Percentiles rank a stretch among this genome's conserved stretches.
These are phyloP conservation scores for Patagioenas fasciata DNA, from an alignment of 2,113 vertebrate species.

Conservation along the genomic window DNA sequence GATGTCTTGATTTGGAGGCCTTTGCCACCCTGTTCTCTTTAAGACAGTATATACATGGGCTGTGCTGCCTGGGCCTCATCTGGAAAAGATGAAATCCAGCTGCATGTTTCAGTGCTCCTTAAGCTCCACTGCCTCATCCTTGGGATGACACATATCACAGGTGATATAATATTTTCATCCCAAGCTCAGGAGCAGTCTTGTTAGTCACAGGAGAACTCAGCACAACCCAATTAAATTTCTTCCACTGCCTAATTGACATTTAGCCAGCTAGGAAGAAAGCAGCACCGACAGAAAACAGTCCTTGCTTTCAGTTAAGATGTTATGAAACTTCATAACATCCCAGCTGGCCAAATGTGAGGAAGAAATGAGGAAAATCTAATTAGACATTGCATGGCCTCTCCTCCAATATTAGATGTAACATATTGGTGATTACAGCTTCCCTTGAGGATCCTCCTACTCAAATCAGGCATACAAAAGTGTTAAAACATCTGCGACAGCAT, in stretches of 20 bases:
- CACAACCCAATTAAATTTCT: conserved; percentile 64
- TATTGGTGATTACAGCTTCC: conserved; percentile 23
- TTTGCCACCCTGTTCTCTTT: not conserved
- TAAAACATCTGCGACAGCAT: conserved; percentile 8
- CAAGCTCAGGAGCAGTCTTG: conserved; percentile 41
- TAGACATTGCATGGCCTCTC: conserved; percentile 25
- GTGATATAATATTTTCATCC: conserved; percentile 40
- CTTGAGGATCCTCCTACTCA: conserved; percentile 32
- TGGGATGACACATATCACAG: not conserved
- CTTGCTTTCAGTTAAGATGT: conserved; percentile 28
- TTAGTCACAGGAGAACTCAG: conserved; percentile 49
- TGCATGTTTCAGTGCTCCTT: not conserved
- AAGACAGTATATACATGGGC: not conserved
- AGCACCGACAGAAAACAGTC: conserved; percentile 13
- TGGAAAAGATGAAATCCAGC: not conserved
- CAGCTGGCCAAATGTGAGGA: conserved; percentile 26
- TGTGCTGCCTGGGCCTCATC: not conserved
- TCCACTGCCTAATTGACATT: conserved; percentile 54
- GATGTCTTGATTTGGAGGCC: not conserved
- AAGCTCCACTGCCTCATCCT: not conserved
- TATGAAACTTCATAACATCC: conserved; percentile 18
- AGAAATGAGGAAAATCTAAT: conserved; percentile 59
- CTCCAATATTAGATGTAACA: conserved; percentile 22
- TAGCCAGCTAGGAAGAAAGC: conserved; percentile 48
- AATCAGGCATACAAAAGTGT: not conserved